Base-by-base conservation (phyloP, 2,797 vertebrate species). In the Sebastes melanostomus region DNA sequence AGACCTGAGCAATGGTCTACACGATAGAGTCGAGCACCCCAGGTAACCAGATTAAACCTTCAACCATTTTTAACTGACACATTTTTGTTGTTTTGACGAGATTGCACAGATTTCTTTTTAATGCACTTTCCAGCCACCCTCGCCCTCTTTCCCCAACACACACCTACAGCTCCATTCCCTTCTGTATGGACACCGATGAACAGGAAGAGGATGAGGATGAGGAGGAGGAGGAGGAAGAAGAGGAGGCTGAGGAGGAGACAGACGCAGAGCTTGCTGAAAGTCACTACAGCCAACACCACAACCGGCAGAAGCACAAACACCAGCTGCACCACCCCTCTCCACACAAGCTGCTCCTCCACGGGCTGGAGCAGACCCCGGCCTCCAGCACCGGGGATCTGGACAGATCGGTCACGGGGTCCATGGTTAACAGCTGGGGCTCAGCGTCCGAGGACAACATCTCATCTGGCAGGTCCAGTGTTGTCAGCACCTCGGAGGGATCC, bases 361-460 rank as follows among this genome's bases (percentile, higher is more conserved):
- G 97, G 72, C 96, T 97, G 52, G 97, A 97, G 91, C 97, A 97
- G 89, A 98, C 98, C 8, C 97, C 98, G 1, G 97, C 97, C 75
- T 98, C 97, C 77, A 98, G 98, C n/a, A 95, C 96, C 0, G 97
- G 97, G 50, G 97, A 98, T 90, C 93, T 98, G 75, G 97, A 98
- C 92, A 96, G 97, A 89, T 98, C 97, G 1, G 97, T 98, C 74
- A 97, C 97, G 0, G 98, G 98, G 16, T 99, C 98, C 84, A 98
- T 98, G 98, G 97, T 98, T 88, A 98, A 98, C 67, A 98, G 98
- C 92, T 98, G 98, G 98, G 98, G 98, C 75, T 99, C 98, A 0
- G 98, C 98, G 60, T 99, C 98, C 0, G 98, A 99, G 80, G 98
- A 98, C 91, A 97, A 97, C 95, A 97, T 97, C 87, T 98, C 98